Percentiles rank a stretch among this genome's conserved stretches.
Evolutionary conservation across 2,113 vertebrate genomes (phyloP).

Genomic region (Sorex araneus): DNA sequence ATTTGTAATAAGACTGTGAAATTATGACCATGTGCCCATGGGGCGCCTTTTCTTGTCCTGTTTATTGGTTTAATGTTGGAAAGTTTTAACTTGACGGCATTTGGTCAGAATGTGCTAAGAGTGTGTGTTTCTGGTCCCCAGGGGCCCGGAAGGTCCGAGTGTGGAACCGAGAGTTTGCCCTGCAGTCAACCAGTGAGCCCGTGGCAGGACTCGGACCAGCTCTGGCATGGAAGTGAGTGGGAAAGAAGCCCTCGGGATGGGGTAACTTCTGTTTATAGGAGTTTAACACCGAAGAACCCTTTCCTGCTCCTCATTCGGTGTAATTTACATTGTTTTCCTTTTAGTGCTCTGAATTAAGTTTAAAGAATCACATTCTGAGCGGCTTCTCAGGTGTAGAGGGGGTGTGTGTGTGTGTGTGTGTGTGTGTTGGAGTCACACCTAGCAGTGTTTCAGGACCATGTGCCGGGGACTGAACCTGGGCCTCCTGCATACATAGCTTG

Average conservation of each 20-base stretch:
- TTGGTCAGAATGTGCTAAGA: neutral
- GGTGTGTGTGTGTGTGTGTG: no score
- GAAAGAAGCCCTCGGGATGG: neutral
- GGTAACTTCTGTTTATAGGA: neutral
- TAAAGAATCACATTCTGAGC: constrained; percentile 17
- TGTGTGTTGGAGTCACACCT: no score
- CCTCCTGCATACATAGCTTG: no score
- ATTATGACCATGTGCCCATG: neutral
- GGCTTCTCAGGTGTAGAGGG: neutral
- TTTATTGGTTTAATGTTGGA: neutral
- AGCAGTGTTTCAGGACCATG: no score
- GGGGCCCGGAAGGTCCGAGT: constrained; percentile 92
- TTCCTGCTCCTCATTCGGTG: neutral
- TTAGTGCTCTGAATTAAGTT: neutral
- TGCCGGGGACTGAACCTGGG: no score
- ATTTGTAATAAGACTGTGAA: constrained; percentile 20
- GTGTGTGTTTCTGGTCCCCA: constrained; percentile 67
- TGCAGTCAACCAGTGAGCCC: constrained; percentile 96
- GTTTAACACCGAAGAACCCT: neutral
- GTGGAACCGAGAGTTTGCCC: constrained; percentile 94
- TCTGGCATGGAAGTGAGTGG: constrained; percentile 96
- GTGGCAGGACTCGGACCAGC: constrained; percentile 94
- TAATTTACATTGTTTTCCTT: neutral
- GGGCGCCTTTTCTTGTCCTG: neutral
- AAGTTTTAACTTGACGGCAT: neutral